Percentiles rank a stretch among this genome's conserved stretches.
These are phyloP conservation scores for Siderastrea radians DNA, from an alignment of 92 coral and sea anemone species.

Conservation along the genomic window DNA sequence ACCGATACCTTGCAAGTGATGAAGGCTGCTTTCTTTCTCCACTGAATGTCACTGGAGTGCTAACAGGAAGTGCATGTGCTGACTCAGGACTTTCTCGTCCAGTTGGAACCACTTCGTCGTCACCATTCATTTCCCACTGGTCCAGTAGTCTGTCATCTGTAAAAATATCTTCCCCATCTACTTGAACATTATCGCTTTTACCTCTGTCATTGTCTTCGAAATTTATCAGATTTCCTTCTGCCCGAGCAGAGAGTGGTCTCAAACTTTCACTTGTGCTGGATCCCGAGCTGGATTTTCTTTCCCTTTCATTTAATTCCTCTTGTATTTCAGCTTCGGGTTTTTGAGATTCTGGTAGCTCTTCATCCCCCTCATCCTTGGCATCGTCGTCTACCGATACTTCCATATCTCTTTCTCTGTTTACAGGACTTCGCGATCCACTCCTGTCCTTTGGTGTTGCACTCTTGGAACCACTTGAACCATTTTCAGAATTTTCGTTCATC, in stretches of 20 bases:
- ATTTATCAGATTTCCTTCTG: constrained; percentile 25
- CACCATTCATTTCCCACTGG: constrained; percentile 34
- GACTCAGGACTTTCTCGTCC: constrained; percentile 68
- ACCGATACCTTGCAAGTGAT: constrained; percentile 18
- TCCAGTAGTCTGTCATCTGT: constrained; percentile 12
- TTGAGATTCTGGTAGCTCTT: constrained; percentile 52
- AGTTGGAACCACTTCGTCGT: constrained; percentile 48
- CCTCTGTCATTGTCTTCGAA: constrained; percentile 9
- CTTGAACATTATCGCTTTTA: constrained; percentile 1
- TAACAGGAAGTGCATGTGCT: constrained; percentile 55
- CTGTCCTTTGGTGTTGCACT: neutral
- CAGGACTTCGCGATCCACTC: constrained; percentile 40
- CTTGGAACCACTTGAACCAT: constrained; percentile 24
- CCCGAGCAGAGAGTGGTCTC: constrained; percentile 61
- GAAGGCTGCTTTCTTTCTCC: constrained; percentile 12
- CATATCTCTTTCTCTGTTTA: constrained; percentile 48
- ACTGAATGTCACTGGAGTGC: constrained; percentile 30
- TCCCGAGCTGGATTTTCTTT: constrained; percentile 51
- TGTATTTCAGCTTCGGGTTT: constrained; percentile 55
- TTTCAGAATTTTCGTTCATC: neutral
- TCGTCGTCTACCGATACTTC: constrained; percentile 65
- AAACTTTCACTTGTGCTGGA: constrained; percentile 53
- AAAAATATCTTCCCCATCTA: constrained; percentile 40
- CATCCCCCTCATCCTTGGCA: constrained; percentile 49
- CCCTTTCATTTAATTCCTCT: constrained; percentile 31